Percentiles rank a stretch among this genome's conserved stretches.
Evolutionary conservation across 2,888 invertebrate genomes (phyloP).

Genomic region (Xestia c-nigrum): DNA sequence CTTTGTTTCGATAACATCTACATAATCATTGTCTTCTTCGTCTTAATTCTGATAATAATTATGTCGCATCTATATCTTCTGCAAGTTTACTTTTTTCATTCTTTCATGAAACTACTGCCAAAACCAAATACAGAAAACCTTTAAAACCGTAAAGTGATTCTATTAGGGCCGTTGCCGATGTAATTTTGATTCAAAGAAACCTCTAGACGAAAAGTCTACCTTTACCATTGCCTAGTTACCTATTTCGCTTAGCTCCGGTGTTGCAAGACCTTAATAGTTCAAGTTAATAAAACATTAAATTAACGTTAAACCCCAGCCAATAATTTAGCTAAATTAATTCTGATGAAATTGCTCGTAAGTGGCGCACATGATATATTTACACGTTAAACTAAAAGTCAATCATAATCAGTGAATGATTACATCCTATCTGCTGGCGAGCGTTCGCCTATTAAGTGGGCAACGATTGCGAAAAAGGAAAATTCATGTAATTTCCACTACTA

Average conservation of each 20-base stretch:
- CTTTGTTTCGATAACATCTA: background rate
- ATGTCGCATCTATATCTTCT: background rate
- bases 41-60: background rate
- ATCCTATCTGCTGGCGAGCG: conserved; percentile 59
- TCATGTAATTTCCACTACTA: conserved; percentile 72
- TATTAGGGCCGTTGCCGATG: background rate
- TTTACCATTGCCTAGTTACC: conserved; percentile 39
- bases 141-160: background rate
- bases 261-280: conserved; percentile 56
- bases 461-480: conserved; percentile 76
- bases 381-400: conserved; percentile 59
- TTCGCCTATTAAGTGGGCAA: conserved; percentile 63
- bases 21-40: background rate
- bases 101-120: background rate
- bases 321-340: conserved; percentile 60
- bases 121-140: background rate
- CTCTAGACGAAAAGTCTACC: conserved; percentile 24
- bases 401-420: conserved; percentile 63
- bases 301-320: conserved; percentile 44
- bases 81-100: background rate
- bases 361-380: conserved; percentile 58
- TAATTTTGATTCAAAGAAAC: conserved; percentile 21
- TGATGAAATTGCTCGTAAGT: conserved; percentile 59
- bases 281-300: conserved; percentile 53
- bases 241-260: conserved; percentile 44